Base-by-base conservation (phyloP, 2,797 vertebrate species). In the Lacerta agilis region DNA sequence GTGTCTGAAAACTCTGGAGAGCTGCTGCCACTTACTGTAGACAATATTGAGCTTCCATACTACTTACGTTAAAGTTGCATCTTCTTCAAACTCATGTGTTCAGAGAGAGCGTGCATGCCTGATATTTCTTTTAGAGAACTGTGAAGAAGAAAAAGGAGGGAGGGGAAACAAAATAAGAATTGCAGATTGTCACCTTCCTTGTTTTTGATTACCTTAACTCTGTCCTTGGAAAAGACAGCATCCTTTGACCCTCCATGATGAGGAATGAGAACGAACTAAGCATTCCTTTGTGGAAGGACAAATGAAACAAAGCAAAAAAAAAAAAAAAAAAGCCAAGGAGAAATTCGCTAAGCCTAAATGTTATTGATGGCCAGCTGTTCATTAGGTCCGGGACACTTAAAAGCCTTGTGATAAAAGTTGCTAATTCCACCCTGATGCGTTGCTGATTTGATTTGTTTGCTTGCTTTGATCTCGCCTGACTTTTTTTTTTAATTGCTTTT, bases 371-470 rank as follows among this genome's bases (percentile, higher is more conserved):
- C 79, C 79, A 87, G 79, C 67, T 27, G 15, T 81, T 25, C n/a
- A 23, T 89, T 49, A 55, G 41, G 43, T 58, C 73, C 81, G 45
- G 45, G 75, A 29, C 81, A 87, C 86, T 64, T 90, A 85, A 45
- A 49, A 82, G 79, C 67, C 87, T 84, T 0, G 0, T 87, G 92
- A 91, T 92, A 92, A 89, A 36, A 90, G 49, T 18, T 11, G 23
- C 49, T 55, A 49, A 10, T 80, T 45, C 49, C 45, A 41, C 11
- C 61, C 61, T 36, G 85, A 27, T 64, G 66, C 41, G 20, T 43
- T 49, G 25, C 66, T 33, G 29, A 23, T 64, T 36, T 36, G 13
- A 8, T 80, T 49, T 84, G 66, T 79, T 85, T 76, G 77, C 25
- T 82, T 43, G 10, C 36, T 82, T 20, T 36, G 64, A 81, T 86